phyloP scores from a whole-genome alignment of 2,888 invertebrate genomes.

The Seira musarum region DNA sequence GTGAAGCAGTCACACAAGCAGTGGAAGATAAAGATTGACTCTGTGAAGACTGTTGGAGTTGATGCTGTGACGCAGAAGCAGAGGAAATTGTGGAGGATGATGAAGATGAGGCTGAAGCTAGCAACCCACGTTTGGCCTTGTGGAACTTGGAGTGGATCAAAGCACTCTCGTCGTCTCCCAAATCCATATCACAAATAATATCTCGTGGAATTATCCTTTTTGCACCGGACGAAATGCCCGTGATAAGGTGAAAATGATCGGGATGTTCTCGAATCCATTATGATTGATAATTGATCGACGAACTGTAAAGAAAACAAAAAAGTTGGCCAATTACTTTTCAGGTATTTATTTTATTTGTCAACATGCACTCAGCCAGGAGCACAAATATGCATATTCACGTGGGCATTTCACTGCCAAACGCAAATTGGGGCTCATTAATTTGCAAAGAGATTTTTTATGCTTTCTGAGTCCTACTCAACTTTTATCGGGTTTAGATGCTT shows the following conservation, averaged over 20 bases:
- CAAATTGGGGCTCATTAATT: too few species aligned
- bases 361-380: too few species aligned
- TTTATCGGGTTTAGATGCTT: too few species aligned
- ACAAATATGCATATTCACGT: too few species aligned
- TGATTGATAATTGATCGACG: conserved; percentile 60
- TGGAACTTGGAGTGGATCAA: conserved; percentile 69
- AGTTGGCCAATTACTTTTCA: too few species aligned
- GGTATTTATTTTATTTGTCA: too few species aligned
- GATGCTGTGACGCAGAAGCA: too few species aligned
- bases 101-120: conserved; percentile 40
- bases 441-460: too few species aligned
- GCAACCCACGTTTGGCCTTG: conserved; percentile 67
- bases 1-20: too few species aligned
- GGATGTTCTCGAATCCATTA: conserved; percentile 55
- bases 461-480: too few species aligned
- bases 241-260: conserved; percentile 21
- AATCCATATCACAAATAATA: conserved; percentile 67
- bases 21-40: conserved; percentile 18
- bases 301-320: conserved; percentile 48
- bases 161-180: conserved; percentile 66
- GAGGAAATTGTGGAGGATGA: too few species aligned
- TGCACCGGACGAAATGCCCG: conserved; percentile 37
- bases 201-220: conserved; percentile 33
- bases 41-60: conserved; percentile 21
- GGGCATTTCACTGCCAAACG: too few species aligned